phyloP scores from a whole-genome alignment of 2,113 vertebrate species.

The Motacilla tschutschensis region DNA sequence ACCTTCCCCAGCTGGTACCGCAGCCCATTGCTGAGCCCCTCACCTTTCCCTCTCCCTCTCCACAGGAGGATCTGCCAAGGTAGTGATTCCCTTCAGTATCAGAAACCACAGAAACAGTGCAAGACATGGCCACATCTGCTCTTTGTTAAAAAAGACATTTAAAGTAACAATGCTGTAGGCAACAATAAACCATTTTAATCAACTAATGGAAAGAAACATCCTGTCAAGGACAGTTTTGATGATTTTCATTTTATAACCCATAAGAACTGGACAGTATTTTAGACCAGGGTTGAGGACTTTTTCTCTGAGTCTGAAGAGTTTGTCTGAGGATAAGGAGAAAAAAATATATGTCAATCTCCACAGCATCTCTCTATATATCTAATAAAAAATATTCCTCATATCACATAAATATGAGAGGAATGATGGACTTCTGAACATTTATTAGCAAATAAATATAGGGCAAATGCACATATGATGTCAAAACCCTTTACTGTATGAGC shows the following conservation, averaged over 20 bases:
- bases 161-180: conserved; percentile 12
- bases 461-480: background rate
- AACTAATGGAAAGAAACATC: conserved; percentile 28
- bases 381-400: background rate
- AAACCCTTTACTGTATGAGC: background rate
- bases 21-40: background rate
- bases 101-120: background rate
- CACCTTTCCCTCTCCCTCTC: background rate
- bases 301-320: background rate
- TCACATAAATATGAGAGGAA: background rate
- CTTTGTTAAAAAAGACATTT: background rate
- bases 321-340: background rate
- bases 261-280: background rate
- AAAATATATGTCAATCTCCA: background rate
- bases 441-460: background rate
- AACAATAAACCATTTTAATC: conserved; percentile 47
- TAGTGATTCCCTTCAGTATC: background rate
- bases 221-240: conserved; percentile 14
- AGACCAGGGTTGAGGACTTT: background rate
- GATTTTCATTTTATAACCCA: conserved; percentile 7
- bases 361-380: background rate
- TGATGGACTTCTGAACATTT: background rate
- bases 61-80: background rate
- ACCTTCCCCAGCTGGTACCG: background rate
- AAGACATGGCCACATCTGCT: background rate